A percentile compares a stretch with the other conserved stretches of the same genome.
These are phyloP conservation scores for Edolisoma coerulescens DNA, from an alignment of 2,113 vertebrate species.

Conservation along the genomic window DNA sequence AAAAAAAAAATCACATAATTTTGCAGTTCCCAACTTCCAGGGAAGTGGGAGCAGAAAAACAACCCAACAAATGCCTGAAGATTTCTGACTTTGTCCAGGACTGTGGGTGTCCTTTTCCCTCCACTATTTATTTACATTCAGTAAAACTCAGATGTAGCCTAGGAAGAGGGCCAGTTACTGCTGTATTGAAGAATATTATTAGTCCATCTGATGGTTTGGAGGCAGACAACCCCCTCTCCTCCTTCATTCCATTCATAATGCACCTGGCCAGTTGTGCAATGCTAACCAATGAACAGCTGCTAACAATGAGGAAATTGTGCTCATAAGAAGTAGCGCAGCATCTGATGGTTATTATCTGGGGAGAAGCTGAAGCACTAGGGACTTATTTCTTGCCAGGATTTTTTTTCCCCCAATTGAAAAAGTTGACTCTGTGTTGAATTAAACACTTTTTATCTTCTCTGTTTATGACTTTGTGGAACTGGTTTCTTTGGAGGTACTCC, in stretches of 20 bases:
- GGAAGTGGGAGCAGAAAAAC: not conserved
- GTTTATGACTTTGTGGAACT: slow-evolving; percentile 16
- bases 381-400: slow-evolving; percentile 58
- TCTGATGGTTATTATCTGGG: slow-evolving; percentile 64
- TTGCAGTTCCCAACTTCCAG: not conserved
- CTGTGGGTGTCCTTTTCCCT: slow-evolving; percentile 3
- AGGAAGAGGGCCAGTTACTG: slow-evolving; percentile 17
- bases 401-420: not conserved
- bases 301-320: slow-evolving; percentile 77
- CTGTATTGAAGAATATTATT: not conserved
- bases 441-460: slow-evolving; percentile 45
- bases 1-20: not conserved
- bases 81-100: not conserved
- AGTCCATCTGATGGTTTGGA: slow-evolving; percentile 12
- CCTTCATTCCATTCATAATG: not conserved
- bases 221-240: slow-evolving; percentile 50
- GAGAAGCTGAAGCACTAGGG: slow-evolving; percentile 53
- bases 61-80: not conserved
- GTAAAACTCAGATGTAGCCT: not conserved
- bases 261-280: slow-evolving; percentile 77
- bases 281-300: slow-evolving; percentile 72
- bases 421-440: slow-evolving; percentile 54
- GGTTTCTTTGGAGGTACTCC: slow-evolving; percentile 18
- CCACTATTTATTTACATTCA: not conserved
- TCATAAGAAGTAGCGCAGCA: slow-evolving; percentile 67